Percentiles rank a stretch among this genome's conserved stretches.
Evolutionary conservation across 2,113 vertebrate species (phyloP).

Genomic region (Lycaon pictus): DNA sequence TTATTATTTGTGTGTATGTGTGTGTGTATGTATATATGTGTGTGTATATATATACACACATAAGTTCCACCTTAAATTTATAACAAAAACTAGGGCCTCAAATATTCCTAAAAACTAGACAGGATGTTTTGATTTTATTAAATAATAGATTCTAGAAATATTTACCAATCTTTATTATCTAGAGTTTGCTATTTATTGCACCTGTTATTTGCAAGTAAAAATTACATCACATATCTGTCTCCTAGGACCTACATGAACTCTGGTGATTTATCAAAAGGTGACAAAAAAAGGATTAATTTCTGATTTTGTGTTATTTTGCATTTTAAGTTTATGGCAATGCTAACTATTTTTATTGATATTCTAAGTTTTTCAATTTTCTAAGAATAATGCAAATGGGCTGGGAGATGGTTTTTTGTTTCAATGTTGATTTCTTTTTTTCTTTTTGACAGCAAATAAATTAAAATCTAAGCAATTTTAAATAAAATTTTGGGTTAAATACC

Average conservation of each 20-base stretch:
- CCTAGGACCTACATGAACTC: background rate
- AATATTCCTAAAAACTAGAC: background rate
- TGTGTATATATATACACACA: background rate
- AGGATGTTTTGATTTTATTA: background rate
- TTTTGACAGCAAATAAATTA: constrained; percentile 10
- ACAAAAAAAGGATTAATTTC: background rate
- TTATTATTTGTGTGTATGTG: background rate
- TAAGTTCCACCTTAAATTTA: background rate
- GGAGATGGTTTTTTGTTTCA: background rate
- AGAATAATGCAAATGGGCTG: background rate
- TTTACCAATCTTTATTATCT: background rate
- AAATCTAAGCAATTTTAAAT: background rate
- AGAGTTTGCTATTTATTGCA: background rate
- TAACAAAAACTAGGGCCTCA: background rate
- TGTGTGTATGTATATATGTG: background rate
- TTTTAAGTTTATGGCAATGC: background rate
- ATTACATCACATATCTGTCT: background rate
- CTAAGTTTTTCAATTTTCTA: background rate
- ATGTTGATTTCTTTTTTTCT: background rate
- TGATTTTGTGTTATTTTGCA: background rate
- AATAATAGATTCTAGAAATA: background rate
- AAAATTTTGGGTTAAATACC: background rate
- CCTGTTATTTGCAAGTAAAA: background rate
- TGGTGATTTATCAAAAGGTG: background rate
- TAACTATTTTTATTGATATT: background rate